Conservation (phyloP, 2,888 invertebrate species). For the Ectemnius cavifrons region DNA sequence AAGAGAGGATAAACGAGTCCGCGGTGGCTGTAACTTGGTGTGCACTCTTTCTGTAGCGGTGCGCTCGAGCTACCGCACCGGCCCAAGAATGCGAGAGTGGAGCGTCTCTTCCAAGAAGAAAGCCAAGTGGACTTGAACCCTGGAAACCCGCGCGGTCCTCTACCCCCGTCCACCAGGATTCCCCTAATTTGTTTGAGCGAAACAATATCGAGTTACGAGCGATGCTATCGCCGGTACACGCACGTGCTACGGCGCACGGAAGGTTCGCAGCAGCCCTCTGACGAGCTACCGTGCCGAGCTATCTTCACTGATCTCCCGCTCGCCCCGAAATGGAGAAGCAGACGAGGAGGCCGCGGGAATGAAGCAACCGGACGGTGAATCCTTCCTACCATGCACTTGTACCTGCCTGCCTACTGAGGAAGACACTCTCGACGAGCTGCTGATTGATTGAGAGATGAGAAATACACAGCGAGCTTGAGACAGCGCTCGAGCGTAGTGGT, state of each 20-base stretch:
- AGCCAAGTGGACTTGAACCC: conserved; percentile 67
- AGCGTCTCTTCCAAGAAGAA: conserved; percentile 67
- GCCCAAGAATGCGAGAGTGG: conserved; percentile 45
- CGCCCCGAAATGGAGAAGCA: conserved; percentile 50
- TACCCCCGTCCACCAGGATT: conserved; percentile 62
- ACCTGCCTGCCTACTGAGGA: conserved; percentile 23
- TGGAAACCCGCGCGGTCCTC: conserved; percentile 60
- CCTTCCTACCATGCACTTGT: conserved; percentile 33
- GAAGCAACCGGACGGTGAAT: conserved; percentile 37
- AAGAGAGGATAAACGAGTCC: conserved; percentile 41
- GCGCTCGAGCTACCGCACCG: background rate
- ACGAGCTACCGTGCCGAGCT: conserved; percentile 70
- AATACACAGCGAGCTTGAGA: background rate
- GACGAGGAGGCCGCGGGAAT: conserved; percentile 35
- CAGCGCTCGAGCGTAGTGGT: background rate
- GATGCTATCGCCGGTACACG: conserved; percentile 72
- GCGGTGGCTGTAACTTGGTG: conserved; percentile 40
- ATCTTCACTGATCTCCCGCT: conserved; percentile 66
- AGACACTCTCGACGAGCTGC: background rate
- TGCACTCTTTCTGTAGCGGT: conserved; percentile 42
- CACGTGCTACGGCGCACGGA: conserved; percentile 71
- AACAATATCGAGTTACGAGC: conserved; percentile 77
- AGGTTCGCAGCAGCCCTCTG: conserved; percentile 67
- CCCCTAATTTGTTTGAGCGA: conserved; percentile 76
- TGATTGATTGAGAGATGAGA: background rate